Percentiles rank a stretch among this genome's conserved stretches.
These are phyloP conservation scores for Aegypius monachus DNA, from an alignment of 2,113 vertebrate genomes.

Conservation along the genomic window DNA sequence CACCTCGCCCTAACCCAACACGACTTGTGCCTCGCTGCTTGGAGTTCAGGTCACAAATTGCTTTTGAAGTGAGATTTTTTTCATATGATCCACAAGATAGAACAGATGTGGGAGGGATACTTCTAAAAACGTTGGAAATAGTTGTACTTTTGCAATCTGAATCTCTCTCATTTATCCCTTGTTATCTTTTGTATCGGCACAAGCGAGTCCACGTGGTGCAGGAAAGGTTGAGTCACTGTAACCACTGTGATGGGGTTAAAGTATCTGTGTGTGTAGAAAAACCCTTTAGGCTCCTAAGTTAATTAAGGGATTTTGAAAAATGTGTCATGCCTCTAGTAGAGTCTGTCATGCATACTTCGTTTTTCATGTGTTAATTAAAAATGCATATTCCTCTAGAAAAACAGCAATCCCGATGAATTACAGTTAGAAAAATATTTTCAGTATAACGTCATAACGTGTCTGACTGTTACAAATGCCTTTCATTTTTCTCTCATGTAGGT, in stretches of 20 bases:
- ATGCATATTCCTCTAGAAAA: not conserved
- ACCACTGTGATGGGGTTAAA: fast-evolving
- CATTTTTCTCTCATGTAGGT: not conserved
- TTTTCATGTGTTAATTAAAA: not conserved
- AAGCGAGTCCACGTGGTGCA: fast-evolving
- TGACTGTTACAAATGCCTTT: not conserved
- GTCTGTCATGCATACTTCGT: not conserved
- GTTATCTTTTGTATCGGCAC: fast-evolving
- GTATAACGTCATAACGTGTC: not conserved
- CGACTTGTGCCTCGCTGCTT: fast-evolving
- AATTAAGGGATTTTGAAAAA: not conserved
- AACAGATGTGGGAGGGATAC: fast-evolving
- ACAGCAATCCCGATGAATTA: not conserved
- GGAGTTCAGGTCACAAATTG: fast-evolving
- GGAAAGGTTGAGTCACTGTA: not conserved
- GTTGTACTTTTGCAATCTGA: fast-evolving
- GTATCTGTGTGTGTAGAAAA: not conserved
- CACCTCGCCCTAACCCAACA: fast-evolving
- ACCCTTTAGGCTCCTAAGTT: not conserved
- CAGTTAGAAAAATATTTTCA: not conserved
- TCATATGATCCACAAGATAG: fast-evolving
- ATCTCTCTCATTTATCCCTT: not conserved
- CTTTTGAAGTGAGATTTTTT: not conserved
- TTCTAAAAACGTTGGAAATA: fast-evolving
- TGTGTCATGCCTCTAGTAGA: not conserved